Evolutionary conservation across 2,113 vertebrate genomes (phyloP), one percentile per base, ranked within the genome.

Genomic region (Tetraodon nigroviridis): DNA sequence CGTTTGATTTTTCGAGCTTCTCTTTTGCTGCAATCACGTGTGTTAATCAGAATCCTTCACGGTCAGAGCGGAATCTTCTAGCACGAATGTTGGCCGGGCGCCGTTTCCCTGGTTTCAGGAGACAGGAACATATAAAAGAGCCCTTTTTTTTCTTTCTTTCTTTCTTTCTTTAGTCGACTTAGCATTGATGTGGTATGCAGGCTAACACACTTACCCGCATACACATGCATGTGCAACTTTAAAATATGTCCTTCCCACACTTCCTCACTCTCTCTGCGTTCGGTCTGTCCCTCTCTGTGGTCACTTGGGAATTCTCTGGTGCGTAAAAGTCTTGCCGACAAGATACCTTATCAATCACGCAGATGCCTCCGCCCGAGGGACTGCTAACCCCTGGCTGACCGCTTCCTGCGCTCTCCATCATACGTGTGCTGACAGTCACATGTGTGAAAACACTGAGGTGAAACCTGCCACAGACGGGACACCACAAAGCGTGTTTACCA

Each of bases 401-500:
- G 6, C 7, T 18, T 29, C 22, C 16, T 41, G 7, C 14, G n/a
- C 1, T 46, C 67, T 61, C 73, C 50, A 20, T 80, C 76, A 21
- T 32, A 21, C 55, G 20, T 40, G 42, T 70, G 58, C 37, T 18
- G 62, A 65, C 48, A 44, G 61, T 54, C 52, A 71, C 48, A 29
- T 52, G 52, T 64, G 41, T 48, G 19, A 64, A 70, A 71, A 51
- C 37, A 58, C 40, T 21, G n/a, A 51, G 49, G 51, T 40, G 58
- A 49, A 55, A 67, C 50, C 0, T 42, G 61, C 55, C 29, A 10
- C 13, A n/a, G 67, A 57, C 71, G 21, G 22, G 19, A 65, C 60
- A 61, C 15, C 71, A 81, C 66, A 55, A 75, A 77, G 82, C 71
- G 72, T 64, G 64, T 76, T 73, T 71, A 59, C 46, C 52, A 47